Evolutionary conservation across 2,888 invertebrate species (phyloP).

Genomic region (Mellilla xanthometata): DNA sequence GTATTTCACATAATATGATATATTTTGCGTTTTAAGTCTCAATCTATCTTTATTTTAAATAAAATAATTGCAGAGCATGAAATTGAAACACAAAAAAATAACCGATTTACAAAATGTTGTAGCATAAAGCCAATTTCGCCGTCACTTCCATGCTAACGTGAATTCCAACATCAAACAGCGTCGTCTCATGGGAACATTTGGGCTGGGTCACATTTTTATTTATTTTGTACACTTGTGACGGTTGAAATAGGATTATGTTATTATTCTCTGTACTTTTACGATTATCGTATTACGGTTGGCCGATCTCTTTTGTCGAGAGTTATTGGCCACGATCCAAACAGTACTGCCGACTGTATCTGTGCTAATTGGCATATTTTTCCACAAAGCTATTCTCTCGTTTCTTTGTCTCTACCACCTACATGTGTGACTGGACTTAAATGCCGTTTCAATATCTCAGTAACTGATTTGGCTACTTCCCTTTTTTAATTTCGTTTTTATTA

Average conservation of each 20-base stretch:
- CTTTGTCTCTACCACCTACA: conserved; percentile 6
- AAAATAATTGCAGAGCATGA: too few relatives aligned
- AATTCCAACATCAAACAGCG: conserved; percentile 31
- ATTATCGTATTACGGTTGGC: conserved; percentile 30
- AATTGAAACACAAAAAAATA: background rate
- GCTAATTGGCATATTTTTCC: conserved; percentile 19
- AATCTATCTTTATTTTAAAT: too few relatives aligned
- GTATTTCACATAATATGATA: too few relatives aligned
- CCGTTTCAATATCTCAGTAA: too few relatives aligned
- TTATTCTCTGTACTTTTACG: conserved; percentile 55
- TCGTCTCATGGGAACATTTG: conserved; percentile 65
- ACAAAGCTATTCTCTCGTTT: conserved; percentile 13
- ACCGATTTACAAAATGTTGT: background rate
- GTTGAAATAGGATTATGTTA: conserved; percentile 54
- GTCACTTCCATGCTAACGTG: conserved; percentile 9
- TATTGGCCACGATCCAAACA: conserved; percentile 16
- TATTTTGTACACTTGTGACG: conserved; percentile 45
- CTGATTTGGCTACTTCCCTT: too few relatives aligned
- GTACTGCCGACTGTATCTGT: conserved; percentile 11
- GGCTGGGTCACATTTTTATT: conserved; percentile 53
- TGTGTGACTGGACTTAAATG: background rate
- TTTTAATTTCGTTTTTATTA: background rate
- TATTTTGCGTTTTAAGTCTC: too few relatives aligned
- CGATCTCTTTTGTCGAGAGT: conserved; percentile 25
- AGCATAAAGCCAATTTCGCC: background rate